Conservation (phyloP, 2,888 invertebrate species). For the Fabriciana adippe region DNA sequence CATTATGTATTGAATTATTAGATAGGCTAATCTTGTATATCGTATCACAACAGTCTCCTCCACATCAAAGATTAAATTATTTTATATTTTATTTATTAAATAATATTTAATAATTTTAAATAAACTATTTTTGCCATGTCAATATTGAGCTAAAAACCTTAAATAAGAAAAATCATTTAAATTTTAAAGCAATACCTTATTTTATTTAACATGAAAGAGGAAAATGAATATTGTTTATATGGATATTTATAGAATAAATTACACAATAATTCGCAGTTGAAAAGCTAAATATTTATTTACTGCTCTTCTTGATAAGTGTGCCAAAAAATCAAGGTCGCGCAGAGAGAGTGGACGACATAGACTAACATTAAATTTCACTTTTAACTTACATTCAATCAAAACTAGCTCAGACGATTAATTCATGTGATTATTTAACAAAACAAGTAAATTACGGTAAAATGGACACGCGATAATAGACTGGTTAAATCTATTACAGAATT, state of each 20-base stretch:
- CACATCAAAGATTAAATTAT: too few relatives aligned
- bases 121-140: too few relatives aligned
- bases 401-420: constrained; percentile 5
- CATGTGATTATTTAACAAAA: constrained; percentile 14
- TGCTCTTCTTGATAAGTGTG: constrained; percentile 37
- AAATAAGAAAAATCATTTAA: background rate
- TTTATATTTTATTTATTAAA: too few relatives aligned
- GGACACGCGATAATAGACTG: constrained; percentile 14
- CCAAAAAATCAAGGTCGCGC: constrained; percentile 48
- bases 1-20: too few relatives aligned
- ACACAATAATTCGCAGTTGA: background rate
- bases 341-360: constrained; percentile 43
- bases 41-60: too few relatives aligned
- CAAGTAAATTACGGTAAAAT: constrained; percentile 4
- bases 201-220: background rate
- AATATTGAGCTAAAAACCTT: background rate
- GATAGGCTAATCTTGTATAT: too few relatives aligned
- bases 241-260: constrained; percentile 4
- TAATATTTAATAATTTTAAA: too few relatives aligned
- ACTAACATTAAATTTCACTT: constrained; percentile 33
- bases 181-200: background rate
- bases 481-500: background rate
- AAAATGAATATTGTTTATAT: background rate
- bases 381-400: background rate
- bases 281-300: constrained; percentile 8